Conservation (phyloP, 2,888 invertebrate genomes). For the Alviniconcha strummeri region DNA sequence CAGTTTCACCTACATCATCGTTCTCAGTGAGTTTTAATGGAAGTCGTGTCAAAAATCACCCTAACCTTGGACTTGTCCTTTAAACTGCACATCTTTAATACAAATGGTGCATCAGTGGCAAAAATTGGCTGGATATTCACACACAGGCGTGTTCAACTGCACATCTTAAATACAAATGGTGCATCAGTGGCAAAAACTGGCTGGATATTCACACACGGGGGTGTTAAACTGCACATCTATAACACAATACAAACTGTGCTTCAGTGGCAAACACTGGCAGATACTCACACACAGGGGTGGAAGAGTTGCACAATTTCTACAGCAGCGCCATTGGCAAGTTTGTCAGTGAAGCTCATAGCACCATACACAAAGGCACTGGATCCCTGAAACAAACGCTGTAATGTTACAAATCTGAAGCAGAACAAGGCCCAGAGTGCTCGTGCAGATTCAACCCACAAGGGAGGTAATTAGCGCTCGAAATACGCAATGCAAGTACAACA, state of each 20-base stretch:
- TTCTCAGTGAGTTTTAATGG: too few relatives aligned
- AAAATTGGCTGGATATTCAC: background rate
- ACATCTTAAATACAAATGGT: too few relatives aligned
- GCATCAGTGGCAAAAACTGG: background rate
- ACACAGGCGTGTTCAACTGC: background rate
- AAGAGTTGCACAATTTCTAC: slow-evolving; percentile 90
- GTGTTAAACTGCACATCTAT: too few relatives aligned
- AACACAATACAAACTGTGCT: too few relatives aligned
- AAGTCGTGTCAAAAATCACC: too few relatives aligned
- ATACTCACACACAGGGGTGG: slow-evolving; percentile 76
- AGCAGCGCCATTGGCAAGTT: slow-evolving; percentile 90
- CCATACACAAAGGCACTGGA: slow-evolving; percentile 94
- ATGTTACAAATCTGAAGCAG: background rate
- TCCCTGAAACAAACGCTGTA: slow-evolving; percentile 74
- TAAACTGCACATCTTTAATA: too few relatives aligned
- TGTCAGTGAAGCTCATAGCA: slow-evolving; percentile 93
- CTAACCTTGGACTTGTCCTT: too few relatives aligned
- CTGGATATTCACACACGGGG: background rate
- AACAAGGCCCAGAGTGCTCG: background rate
- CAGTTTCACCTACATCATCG: too few relatives aligned
- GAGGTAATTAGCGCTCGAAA: too few relatives aligned
- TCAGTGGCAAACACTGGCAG: background rate
- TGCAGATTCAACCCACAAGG: too few relatives aligned
- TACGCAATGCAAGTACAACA: too few relatives aligned
- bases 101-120: too few relatives aligned